Percentiles rank a stretch among this genome's conserved stretches.
phyloP scores from a whole-genome alignment of 2,797 vertebrate species.

The Dryobates pubescens region DNA sequence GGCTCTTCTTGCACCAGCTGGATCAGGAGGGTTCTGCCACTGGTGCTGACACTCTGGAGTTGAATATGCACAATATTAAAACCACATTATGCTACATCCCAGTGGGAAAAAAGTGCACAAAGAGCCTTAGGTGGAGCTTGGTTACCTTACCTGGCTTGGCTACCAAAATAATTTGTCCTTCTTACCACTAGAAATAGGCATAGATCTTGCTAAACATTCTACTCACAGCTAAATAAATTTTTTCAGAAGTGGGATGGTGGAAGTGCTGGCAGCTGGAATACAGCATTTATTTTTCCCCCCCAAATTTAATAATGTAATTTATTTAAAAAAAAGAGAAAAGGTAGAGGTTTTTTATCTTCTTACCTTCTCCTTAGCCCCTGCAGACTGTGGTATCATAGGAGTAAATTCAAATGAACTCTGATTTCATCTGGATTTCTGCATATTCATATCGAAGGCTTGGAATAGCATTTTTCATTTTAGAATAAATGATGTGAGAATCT shows the following conservation, averaged over 20 bases:
- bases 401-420: slow-evolving; percentile 43
- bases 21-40: not conserved
- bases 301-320: not conserved
- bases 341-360: not conserved
- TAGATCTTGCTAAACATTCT: not conserved
- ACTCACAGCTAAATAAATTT: not conserved
- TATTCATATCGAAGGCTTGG: slow-evolving; percentile 3
- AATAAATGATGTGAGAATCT: not conserved
- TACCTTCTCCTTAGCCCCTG: not conserved
- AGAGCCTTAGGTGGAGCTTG: not conserved
- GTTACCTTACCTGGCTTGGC: not conserved
- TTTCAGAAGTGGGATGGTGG: not conserved
- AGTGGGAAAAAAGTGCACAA: not conserved
- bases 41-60: not conserved
- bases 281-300: not conserved
- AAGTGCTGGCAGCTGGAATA: not conserved
- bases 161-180: not conserved
- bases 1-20: not conserved
- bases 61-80: not conserved
- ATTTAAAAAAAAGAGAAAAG: not conserved
- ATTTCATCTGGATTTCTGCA: slow-evolving; percentile 19
- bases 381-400: not conserved
- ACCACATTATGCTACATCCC: rapidly evolving
- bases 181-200: not conserved
- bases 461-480: not conserved